A percentile compares a stretch with the other conserved stretches of the same genome.
phyloP scores from a whole-genome alignment of 2,888 invertebrate species.

The Agrilus cyanescens region DNA sequence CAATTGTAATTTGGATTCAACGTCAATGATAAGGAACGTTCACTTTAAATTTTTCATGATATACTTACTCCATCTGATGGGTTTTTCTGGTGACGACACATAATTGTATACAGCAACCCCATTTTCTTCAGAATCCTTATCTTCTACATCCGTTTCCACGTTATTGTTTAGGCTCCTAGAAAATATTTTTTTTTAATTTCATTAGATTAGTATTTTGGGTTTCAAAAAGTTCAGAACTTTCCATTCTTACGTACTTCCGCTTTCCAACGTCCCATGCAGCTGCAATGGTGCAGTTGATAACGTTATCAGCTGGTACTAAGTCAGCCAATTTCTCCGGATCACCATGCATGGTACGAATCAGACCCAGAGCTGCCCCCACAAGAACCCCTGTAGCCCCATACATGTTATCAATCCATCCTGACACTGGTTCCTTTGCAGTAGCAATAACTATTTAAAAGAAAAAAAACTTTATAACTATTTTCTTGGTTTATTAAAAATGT shows the following conservation, averaged over 20 bases:
- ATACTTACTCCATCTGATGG: slow-evolving; percentile 17
- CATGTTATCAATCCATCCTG: slow-evolving; percentile 84
- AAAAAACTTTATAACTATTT: slow-evolving; percentile 36
- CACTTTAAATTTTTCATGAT: too few species aligned
- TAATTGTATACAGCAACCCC: slow-evolving; percentile 8
- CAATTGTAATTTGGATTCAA: too few species aligned
- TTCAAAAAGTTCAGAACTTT: not conserved
- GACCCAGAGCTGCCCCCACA: slow-evolving; percentile 65
- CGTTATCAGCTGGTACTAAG: slow-evolving; percentile 55
- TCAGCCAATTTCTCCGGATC: slow-evolving; percentile 60
- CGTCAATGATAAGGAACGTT: too few species aligned
- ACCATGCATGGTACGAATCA: slow-evolving; percentile 61
- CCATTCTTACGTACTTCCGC: slow-evolving; percentile 25
- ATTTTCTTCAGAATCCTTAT: not conserved
- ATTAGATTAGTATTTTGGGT: not conserved
- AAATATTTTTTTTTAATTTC: not conserved
- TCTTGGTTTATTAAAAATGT: not conserved
- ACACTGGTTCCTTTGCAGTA: slow-evolving; percentile 58
- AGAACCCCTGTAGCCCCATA: slow-evolving; percentile 76
- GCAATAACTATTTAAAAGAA: slow-evolving; percentile 40
- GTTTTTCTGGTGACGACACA: slow-evolving; percentile 12
- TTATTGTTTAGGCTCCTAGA: slow-evolving; percentile 1
- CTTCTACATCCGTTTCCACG: not conserved
- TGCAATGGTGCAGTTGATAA: slow-evolving; percentile 47
- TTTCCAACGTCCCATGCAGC: slow-evolving; percentile 40